Base-by-base conservation (phyloP, 2,113 vertebrate species). In the Glaucidium brasilianum region DNA sequence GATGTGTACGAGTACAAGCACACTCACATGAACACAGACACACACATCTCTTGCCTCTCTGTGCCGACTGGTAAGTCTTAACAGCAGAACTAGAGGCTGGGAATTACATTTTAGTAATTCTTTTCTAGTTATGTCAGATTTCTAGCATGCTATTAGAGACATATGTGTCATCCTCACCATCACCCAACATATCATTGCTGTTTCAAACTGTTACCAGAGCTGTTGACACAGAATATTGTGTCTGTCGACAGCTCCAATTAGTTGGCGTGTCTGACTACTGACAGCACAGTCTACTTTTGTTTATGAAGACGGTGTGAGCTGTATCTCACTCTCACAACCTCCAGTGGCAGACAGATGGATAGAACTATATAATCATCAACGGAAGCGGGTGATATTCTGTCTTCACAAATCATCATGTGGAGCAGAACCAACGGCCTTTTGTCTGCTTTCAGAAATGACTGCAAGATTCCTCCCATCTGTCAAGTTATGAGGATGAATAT, bases 191-290 rank as follows among this genome's bases (percentile, higher is more conserved):
- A 98, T 98, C 98, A 98, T 98, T 98, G 98, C 98, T 98, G 96
- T 98, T 98, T 98, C 98, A 98, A 98, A 98, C 98, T 98, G 98
- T 98, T 98, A 98, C 98, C 96, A 97, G 98, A 97, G 97, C 98
- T 98, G 98, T 98, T 98, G 98, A 98, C 98, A 98, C 97, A 98
- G 98, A 98, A 98, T 98, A 98, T 98, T 98, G 98, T 98, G 98
- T 98, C 98, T 98, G 98, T 98, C 97, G 98, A 98, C 98, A 98
- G 98, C 98, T 98, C 98, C 98, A 98, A 98, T 98, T 98, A 98
- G 98, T 98, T 98, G 98, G 97, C 97, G 93, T 98, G 98, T 98
- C 98, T 98, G 97, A 97, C 97, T 98, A 97, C 98, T 98, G 98
- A 98, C 98, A 98, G 98, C 98, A 96, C 97, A 97, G 98, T 98